Evolutionary conservation across 2,797 vertebrate genomes (phyloP).

Genomic region (Myotis pilosus): DNA sequence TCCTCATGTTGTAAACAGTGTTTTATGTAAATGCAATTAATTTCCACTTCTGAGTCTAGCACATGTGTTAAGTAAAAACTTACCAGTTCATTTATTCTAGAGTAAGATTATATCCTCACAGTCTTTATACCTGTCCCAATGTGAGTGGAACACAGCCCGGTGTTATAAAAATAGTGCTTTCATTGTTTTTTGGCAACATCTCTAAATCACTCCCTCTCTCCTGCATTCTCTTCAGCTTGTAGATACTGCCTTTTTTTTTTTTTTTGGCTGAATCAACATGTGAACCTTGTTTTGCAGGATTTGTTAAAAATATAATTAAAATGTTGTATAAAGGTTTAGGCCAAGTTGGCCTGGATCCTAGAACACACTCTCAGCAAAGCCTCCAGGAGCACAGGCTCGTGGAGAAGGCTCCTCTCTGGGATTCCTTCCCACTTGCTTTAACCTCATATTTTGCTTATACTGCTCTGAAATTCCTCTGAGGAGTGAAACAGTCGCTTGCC

Average conservation of each 20-base stretch:
- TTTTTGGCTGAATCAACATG: conserved; percentile 77
- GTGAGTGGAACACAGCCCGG: neutral
- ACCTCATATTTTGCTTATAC: conserved; percentile 86
- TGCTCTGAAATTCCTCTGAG: conserved; percentile 84
- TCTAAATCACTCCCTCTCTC: conserved; percentile 31
- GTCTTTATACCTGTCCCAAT: neutral
- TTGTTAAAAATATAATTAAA: conserved; percentile 87
- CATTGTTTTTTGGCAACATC: conserved; percentile 46
- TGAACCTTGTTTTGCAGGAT: conserved; percentile 81
- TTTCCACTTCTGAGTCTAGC: neutral
- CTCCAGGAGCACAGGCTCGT: conserved; percentile 82
- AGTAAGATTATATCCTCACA: neutral
- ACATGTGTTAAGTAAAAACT: neutral
- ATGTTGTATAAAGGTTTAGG: conserved; percentile 76
- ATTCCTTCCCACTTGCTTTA: conserved; percentile 83
- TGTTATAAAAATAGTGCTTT: conserved; percentile 8
- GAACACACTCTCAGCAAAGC: conserved; percentile 83
- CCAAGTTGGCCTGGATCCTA: conserved; percentile 85
- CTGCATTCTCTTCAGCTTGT: conserved; percentile 52
- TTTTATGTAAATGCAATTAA: neutral
- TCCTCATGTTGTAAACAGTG: neutral
- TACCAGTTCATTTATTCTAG: neutral
- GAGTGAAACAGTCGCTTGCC: conserved; percentile 85
- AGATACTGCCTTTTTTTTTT: conserved; percentile 53
- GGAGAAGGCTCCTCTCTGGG: conserved; percentile 80